phyloP scores from a whole-genome alignment of 2,888 invertebrate genomes.

The Scaptomyza polygonia region DNA sequence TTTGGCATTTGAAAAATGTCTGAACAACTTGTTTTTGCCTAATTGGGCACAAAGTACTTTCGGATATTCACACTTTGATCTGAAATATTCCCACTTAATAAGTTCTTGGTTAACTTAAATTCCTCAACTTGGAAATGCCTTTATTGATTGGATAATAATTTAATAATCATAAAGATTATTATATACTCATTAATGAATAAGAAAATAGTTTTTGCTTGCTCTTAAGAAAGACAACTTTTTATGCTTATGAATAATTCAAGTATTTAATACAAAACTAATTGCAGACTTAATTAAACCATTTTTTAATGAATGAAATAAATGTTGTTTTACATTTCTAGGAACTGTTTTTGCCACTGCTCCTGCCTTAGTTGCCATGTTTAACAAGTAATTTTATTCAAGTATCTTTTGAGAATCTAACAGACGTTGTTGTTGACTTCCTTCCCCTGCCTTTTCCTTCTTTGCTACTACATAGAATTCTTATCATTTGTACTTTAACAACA shows the following conservation, averaged over 20 bases:
- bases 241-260: not conserved
- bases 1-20: conserved; percentile 24
- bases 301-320: not conserved
- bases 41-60: conserved; percentile 49
- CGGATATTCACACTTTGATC: conserved; percentile 45
- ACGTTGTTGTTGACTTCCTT: not conserved
- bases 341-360: conserved; percentile 9
- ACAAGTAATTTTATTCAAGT: conserved; percentile 15
- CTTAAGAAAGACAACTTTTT: too few relatives aligned
- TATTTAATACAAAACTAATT: not conserved
- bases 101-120: not conserved
- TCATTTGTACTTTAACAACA: conserved; percentile 17
- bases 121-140: not conserved
- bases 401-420: conserved; percentile 11
- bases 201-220: too few relatives aligned
- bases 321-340: not conserved
- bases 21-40: conserved; percentile 27
- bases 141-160: not conserved
- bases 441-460: not conserved
- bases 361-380: too few relatives aligned
- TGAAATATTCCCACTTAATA: conserved; percentile 13
- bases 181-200: too few relatives aligned
- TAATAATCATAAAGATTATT: not conserved
- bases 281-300: not conserved
- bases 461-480: not conserved